Evolutionary conservation across 92 coral and sea anemone genomes (phyloP), one percentile per base, ranked within the genome.

Genomic region (Pocillopora grandis): DNA sequence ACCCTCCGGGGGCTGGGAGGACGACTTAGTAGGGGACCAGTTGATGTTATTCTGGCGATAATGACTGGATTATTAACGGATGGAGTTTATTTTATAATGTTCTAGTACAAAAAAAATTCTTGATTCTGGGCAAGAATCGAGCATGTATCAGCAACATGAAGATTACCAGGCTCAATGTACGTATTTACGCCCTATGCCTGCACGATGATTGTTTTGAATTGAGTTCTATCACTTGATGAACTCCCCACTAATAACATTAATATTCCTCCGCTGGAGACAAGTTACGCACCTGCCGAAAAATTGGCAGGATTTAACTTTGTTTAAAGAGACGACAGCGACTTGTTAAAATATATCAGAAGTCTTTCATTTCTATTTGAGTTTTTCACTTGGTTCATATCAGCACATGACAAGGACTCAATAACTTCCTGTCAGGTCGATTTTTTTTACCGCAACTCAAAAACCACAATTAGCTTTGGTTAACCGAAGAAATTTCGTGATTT

Each of bases 211-310:
- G 5, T 66, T 21, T 8, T 20, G 9, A 19, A 19, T 63, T 63
- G 68, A 18, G 62, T 59, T 16, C 17, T 33, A 42, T 42, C 52
- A 42, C 52, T 42, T 42, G 52, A 42, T 42, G 33, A 70, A 70
- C 75, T 42, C 61, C 27, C 77, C 10, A 15, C 62, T 12, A 72
- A 55, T 55, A 13, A 72, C 49, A 19, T 72, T n/a, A 72, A 52
- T 8, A 20, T 48, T 10, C 19, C 77, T 49, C 77, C n/a, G 9
- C 1, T 10, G 77, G 77, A 72, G 77, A 20, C 61, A 36, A 72
- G 55, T 55, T 52, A 19, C 16, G 61, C 77, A 72, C 77, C 76
- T 72, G 77, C 60, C 59, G 12, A 55, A 19, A 19, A 70, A 70
- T 70, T 19, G 19, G 18, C 9, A 72, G 33, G 21, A 11, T n/a